Evolutionary conservation across 64 coral and sea anemone genomes (phyloP).

Genomic region (Montipora sp.): DNA sequence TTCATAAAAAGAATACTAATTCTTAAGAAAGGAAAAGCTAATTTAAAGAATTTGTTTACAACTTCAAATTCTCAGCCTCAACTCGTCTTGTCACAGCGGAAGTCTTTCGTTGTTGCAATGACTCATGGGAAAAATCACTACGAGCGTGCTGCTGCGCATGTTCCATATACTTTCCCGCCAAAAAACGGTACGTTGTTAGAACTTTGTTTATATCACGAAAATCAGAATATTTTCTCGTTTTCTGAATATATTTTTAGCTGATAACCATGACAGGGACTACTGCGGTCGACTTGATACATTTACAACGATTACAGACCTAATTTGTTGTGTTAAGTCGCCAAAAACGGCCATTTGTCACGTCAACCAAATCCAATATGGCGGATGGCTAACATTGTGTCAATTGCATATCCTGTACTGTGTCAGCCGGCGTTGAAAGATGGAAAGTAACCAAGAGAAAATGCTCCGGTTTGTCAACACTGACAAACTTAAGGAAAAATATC

Average conservation of each 20-base stretch:
- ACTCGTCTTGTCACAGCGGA: background rate
- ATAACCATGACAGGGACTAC: background rate
- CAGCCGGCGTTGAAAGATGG: background rate
- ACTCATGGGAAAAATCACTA: background rate
- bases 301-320: background rate
- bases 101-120: constrained; percentile 17
- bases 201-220: background rate
- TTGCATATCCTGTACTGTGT: background rate
- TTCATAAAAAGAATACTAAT: background rate
- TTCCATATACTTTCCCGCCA: constrained; percentile 72
- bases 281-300: background rate
- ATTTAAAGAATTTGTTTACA: no score
- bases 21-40: no score
- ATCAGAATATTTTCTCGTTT: background rate
- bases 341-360: background rate
- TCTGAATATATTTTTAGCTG: background rate
- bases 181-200: background rate
- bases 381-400: constrained; percentile 20
- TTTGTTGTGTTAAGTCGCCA: background rate
- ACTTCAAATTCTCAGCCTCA: no score
- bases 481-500: constrained; percentile 51
- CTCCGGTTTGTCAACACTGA: constrained; percentile 74
- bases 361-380: constrained; percentile 67
- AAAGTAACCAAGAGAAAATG: constrained; percentile 42
- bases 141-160: constrained; percentile 67